These are phyloP conservation scores for Saccopteryx bilineata DNA, from an alignment of 2,113 vertebrate species.

Conservation along the genomic window DNA sequence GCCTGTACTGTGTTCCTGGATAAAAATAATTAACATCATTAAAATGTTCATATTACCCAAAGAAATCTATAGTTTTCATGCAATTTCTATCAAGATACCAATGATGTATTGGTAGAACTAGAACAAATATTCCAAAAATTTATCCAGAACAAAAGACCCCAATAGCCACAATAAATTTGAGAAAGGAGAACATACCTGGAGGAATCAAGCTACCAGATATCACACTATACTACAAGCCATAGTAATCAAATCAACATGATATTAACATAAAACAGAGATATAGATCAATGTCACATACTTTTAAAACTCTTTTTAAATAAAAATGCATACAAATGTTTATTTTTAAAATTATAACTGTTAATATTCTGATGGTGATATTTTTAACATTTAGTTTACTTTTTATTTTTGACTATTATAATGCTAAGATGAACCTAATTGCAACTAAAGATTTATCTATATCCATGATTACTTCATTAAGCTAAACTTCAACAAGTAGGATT, in stretches of 20 bases:
- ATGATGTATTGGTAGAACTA: background rate
- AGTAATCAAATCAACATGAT: background rate
- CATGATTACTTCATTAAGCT: constrained; percentile 10
- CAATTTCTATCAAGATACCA: background rate
- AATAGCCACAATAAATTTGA: background rate
- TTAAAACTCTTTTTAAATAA: background rate
- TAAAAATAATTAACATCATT: background rate
- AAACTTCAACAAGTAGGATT: background rate
- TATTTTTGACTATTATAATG: constrained; percentile 34
- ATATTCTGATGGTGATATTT: background rate
- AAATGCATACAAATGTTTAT: background rate
- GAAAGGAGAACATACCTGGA: background rate
- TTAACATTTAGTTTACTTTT: constrained; percentile 30
- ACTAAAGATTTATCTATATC: background rate
- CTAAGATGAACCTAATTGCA: background rate
- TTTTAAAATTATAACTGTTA: background rate
- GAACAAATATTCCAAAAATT: background rate
- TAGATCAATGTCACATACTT: background rate
- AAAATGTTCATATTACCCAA: background rate
- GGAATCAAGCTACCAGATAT: background rate
- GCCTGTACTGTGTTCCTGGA: background rate
- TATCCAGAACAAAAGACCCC: background rate
- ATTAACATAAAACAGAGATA: background rate
- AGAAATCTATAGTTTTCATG: background rate
- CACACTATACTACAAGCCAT: background rate